These are phyloP conservation scores for Diarsia rubi DNA, from an alignment of 2,888 invertebrate species.

Conservation along the genomic window DNA sequence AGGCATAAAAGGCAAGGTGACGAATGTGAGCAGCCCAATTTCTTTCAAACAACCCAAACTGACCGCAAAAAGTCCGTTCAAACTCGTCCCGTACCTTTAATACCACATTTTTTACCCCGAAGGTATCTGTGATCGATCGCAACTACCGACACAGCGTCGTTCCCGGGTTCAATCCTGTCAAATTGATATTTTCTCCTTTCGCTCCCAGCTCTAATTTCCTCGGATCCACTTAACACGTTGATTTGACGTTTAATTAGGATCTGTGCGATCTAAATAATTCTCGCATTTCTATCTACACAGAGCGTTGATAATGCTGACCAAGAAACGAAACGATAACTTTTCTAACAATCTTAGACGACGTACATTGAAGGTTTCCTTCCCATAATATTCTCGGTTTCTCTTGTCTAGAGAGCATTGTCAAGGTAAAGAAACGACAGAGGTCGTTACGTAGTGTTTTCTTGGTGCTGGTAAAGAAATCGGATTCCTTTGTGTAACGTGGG, in stretches of 20 bases:
- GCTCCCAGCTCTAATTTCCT: constrained; percentile 48
- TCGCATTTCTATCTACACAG: constrained; percentile 43
- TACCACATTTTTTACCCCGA: constrained; percentile 36
- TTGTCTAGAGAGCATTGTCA: constrained; percentile 15
- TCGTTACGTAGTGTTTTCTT: background rate
- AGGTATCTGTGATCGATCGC: constrained; percentile 36
- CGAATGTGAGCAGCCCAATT: constrained; percentile 32
- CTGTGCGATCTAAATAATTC: constrained; percentile 56
- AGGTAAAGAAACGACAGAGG: background rate
- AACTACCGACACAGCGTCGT: constrained; percentile 28
- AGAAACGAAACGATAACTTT: background rate
- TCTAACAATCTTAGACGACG: background rate
- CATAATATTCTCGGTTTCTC: background rate
- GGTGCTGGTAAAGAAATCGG: constrained; percentile 49
- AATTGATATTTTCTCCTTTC: constrained; percentile 49
- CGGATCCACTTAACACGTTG: constrained; percentile 52
- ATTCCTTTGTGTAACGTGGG: constrained; percentile 59
- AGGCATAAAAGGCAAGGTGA: constrained; percentile 23
- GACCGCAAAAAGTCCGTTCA: constrained; percentile 28
- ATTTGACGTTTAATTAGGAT: constrained; percentile 66
- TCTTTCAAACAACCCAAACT: constrained; percentile 41
- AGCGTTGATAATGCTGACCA: constrained; percentile 9
- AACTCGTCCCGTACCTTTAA: constrained; percentile 24
- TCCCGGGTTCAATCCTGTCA: constrained; percentile 37
- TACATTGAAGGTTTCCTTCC: constrained; percentile 21